These are phyloP conservation scores for Brachypterus glaber DNA, from an alignment of 2,888 invertebrate species.

Conservation along the genomic window DNA sequence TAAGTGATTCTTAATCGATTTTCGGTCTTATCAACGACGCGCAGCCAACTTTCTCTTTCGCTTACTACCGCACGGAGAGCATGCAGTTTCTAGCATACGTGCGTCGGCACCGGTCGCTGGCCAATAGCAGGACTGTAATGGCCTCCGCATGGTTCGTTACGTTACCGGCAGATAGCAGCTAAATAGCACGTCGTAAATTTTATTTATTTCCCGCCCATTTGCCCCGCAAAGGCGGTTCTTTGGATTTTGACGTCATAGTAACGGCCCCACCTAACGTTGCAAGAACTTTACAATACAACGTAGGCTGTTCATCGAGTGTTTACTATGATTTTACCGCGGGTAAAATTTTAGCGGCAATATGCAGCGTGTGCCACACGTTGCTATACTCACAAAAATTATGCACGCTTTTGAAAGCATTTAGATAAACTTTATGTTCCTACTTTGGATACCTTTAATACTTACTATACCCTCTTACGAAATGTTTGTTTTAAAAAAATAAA, in stretches of 20 bases:
- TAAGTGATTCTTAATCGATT: slow-evolving; percentile 32
- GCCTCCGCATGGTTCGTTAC: slow-evolving; percentile 46
- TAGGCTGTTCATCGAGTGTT: no score
- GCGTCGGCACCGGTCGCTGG: slow-evolving; percentile 31
- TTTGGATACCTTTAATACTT: no score
- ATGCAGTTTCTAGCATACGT: slow-evolving; percentile 15
- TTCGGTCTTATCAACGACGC: slow-evolving; percentile 45
- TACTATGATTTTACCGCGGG: no score
- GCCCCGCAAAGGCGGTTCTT: slow-evolving; percentile 47
- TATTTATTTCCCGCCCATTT: slow-evolving; percentile 51
- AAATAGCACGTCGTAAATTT: slow-evolving; percentile 45
- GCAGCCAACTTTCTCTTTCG: slow-evolving; percentile 31
- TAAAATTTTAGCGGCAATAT: no score
- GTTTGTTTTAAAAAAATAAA: no score
- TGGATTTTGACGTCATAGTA: slow-evolving; percentile 39
- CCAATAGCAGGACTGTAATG: slow-evolving; percentile 53
- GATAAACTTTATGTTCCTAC: no score
- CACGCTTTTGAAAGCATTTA: no score
- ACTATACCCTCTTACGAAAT: no score
- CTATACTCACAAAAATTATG: no score
- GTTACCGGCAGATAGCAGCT: slow-evolving; percentile 49
- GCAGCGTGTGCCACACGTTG: no score
- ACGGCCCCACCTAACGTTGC: slow-evolving; percentile 31
- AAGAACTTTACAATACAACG: no score
- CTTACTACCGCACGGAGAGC: slow-evolving; percentile 22